Evolutionary conservation across 2,797 vertebrate species (phyloP), one percentile per base, ranked within the genome.

Genomic region (Anguilla marmorata): DNA sequence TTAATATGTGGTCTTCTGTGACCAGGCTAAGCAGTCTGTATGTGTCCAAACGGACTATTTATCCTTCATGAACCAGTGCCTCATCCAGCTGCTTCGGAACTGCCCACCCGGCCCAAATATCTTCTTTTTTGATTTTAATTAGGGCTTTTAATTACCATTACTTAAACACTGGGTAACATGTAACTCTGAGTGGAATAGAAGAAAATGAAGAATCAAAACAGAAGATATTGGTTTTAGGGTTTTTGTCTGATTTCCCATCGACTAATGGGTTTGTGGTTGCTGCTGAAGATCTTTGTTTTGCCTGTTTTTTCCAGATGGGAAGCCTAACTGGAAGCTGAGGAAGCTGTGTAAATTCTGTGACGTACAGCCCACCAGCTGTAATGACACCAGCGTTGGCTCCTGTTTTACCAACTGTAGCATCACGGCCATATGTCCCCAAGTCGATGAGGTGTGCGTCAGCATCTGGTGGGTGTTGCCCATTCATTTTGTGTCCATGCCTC

Each of bases 341-440:
- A 86, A 27, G 3, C 87, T 96, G 79, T 96, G 96, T 90, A 94
- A 76, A 91, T 96, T 96, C 91, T 96, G 96, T 69, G 96, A 96
- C 8, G 66, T 91, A 8, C 86, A 0, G 8, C 1, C 41, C 0
- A 94, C 92, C 50, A 91, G 0, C 90, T 96, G 96, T 87, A 87
- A 87, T 0, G 92, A 90, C 1, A 92, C 74, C 21, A 50, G 45
- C 21, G 92, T 94, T 58, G 92, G 92, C 7, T 91, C 6, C 90
- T 96, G 96, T 84, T 85, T 90, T 27, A 93, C 91, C 87, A 88
- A 89, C 3, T 96, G 96, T 76, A 58, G 85, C 0, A 90, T 90
- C 86, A 94, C 93, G 0, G 0, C 96, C 84, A 96, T 95, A 89
- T 96, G 96, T 88, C 30, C 87, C 1, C 0, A 88, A 0, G 14